phyloP scores from a whole-genome alignment of 2,888 invertebrate species.

The Meloe dianella region DNA sequence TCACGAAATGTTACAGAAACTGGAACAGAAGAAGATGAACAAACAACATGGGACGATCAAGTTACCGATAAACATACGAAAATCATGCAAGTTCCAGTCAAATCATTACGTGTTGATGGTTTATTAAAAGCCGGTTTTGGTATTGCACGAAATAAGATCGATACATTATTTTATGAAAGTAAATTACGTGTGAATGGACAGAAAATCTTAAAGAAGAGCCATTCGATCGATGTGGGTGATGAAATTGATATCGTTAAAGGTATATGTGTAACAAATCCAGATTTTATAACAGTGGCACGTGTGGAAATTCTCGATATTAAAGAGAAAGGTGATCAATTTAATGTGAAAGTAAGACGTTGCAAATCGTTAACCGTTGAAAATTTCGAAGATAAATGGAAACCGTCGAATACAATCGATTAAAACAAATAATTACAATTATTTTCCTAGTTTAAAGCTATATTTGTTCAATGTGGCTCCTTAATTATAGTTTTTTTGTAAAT shows the following conservation, averaged over 20 bases:
- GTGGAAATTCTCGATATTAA: conserved; percentile 67
- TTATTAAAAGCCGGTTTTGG: conserved; percentile 73
- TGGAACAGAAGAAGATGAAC: conserved; percentile 62
- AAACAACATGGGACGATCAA: conserved; percentile 59
- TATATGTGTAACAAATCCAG: conserved; percentile 69
- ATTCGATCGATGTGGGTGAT: conserved; percentile 69
- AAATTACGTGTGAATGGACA: conserved; percentile 80
- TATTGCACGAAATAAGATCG: conserved; percentile 80
- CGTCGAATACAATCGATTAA: not conserved
- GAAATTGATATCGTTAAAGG: conserved; percentile 80
- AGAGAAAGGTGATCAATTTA: conserved; percentile 65
- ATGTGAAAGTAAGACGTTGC: conserved; percentile 69
- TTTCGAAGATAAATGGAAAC: conserved; percentile 65
- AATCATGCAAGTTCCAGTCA: conserved; percentile 67
- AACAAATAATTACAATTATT: not conserved
- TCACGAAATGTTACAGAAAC: conserved; percentile 58
- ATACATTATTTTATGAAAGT: conserved; percentile 79
- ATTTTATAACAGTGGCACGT: conserved; percentile 72
- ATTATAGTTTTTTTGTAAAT: too few species aligned
- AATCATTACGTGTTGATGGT: conserved; percentile 73
- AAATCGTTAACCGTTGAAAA: conserved; percentile 77
- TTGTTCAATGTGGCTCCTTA: conserved; percentile 1
- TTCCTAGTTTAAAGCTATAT: not conserved
- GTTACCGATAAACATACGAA: conserved; percentile 66
- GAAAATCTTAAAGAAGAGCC: conserved; percentile 78